A percentile compares a stretch with the other conserved stretches of the same genome.
Evolutionary conservation across 35 echinoderm and acorn worm genomes (phyloP).

Genomic region (Heliocidaris tuberculata): DNA sequence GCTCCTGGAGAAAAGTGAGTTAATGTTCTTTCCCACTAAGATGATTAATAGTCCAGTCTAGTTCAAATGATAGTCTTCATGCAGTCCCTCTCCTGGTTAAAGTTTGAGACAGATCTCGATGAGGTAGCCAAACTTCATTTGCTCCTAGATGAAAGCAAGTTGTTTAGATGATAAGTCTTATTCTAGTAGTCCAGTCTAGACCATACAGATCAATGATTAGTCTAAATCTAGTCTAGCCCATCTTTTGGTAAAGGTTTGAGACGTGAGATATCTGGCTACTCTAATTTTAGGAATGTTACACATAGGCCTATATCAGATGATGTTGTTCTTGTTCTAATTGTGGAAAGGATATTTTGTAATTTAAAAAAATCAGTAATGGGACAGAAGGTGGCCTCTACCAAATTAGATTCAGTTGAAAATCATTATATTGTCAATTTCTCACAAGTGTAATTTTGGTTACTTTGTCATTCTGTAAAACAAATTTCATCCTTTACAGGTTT

Average conservation of each 20-base stretch:
- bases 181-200: neutral
- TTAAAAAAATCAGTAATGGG: neutral
- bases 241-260: slow-evolving; percentile 25
- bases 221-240: neutral
- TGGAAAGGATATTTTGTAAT: too few species aligned
- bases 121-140: slow-evolving; percentile 70
- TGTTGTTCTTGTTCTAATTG: too few species aligned
- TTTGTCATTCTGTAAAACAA: too few species aligned
- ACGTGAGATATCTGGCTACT: neutral
- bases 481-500: slow-evolving; percentile 59
- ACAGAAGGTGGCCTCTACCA: neutral
- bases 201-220: neutral
- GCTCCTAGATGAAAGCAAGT: slow-evolving; percentile 61
- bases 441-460: neutral
- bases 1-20: slow-evolving; percentile 67
- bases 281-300: too few species aligned
- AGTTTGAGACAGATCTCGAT: slow-evolving; percentile 40
- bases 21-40: neutral
- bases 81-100: slow-evolving; percentile 47
- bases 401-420: neutral
- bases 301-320: too few species aligned
- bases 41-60: neutral
- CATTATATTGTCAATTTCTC: neutral
- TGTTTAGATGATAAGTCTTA: neutral
- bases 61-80: neutral